These are phyloP conservation scores for Dione vanillae DNA, from an alignment of 2,888 invertebrate genomes.

Conservation along the genomic window DNA sequence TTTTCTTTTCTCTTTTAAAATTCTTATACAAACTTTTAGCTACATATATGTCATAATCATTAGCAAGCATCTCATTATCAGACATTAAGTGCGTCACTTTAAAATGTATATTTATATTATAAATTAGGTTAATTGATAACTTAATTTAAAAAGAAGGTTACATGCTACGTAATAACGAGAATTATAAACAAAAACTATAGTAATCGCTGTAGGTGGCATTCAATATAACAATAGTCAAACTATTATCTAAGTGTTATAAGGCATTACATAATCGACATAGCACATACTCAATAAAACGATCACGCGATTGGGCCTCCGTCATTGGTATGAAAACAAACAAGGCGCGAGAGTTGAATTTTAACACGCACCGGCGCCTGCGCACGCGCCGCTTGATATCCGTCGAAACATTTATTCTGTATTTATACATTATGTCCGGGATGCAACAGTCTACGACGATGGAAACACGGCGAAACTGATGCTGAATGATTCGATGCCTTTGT, in stretches of 20 bases:
- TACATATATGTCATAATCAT: background rate
- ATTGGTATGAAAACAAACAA: constrained; percentile 74
- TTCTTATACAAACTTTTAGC: too few relatives aligned
- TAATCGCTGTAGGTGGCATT: constrained; percentile 29
- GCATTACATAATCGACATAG: constrained; percentile 59
- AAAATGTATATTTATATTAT: background rate
- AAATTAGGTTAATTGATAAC: background rate
- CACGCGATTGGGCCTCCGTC: constrained; percentile 63
- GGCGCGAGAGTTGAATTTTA: constrained; percentile 72
- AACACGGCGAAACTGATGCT: constrained; percentile 47
- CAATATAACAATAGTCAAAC: constrained; percentile 23
- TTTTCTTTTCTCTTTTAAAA: background rate
- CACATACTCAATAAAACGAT: constrained; percentile 70
- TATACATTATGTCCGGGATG: constrained; percentile 65
- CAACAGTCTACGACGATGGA: constrained; percentile 50
- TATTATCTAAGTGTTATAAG: constrained; percentile 36
- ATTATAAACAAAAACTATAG: constrained; percentile 20
- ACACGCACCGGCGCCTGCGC: constrained; percentile 67
- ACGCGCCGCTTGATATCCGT: constrained; percentile 67
- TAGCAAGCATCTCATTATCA: background rate
- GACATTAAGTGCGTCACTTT: background rate
- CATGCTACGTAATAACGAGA: background rate
- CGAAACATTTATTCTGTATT: constrained; percentile 76
- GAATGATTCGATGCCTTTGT: constrained; percentile 44
- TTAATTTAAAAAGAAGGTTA: background rate